A percentile compares a stretch with the other conserved stretches of the same genome.
Evolutionary conservation across 2,888 invertebrate species (phyloP).

Genomic region (Cephalotes varians): DNA sequence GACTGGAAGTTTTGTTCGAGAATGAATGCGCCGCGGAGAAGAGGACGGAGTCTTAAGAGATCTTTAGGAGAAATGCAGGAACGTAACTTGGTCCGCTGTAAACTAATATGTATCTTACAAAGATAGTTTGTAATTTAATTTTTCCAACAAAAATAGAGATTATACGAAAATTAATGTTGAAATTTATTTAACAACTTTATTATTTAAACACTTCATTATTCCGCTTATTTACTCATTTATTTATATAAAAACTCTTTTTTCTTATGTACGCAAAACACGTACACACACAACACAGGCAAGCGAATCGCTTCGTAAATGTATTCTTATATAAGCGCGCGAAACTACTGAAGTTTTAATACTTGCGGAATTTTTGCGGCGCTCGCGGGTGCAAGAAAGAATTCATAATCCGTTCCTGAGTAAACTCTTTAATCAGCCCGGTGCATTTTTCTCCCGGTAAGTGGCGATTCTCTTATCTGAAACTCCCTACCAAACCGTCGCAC

Average conservation of each 20-base stretch:
- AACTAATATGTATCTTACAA: slow-evolving; percentile 5
- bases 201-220: too few species aligned
- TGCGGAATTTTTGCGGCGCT: slow-evolving; percentile 22
- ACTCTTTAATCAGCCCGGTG: slow-evolving; percentile 77
- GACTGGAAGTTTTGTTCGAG: slow-evolving; percentile 50
- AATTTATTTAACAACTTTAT: not conserved
- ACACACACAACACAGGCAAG: not conserved
- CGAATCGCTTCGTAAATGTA: not conserved
- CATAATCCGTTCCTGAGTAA: slow-evolving; percentile 48
- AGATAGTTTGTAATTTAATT: slow-evolving; percentile 8
- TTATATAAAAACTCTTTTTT: not conserved
- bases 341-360: slow-evolving; percentile 15
- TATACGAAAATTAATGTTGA: slow-evolving; percentile 4
- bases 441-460: slow-evolving; percentile 77
- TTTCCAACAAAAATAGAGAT: not conserved
- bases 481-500: slow-evolving; percentile 41
- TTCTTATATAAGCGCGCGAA: not conserved
- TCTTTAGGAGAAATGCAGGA: slow-evolving; percentile 18
- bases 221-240: not conserved
- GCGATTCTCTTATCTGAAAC: slow-evolving; percentile 77
- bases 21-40: slow-evolving; percentile 38
- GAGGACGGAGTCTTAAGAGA: slow-evolving; percentile 15
- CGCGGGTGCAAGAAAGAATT: slow-evolving; percentile 11
- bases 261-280: not conserved
- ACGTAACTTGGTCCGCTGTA: slow-evolving; percentile 24